Evolutionary conservation across 2,888 invertebrate species (phyloP).

Genomic region (Nomada lathburiana): DNA sequence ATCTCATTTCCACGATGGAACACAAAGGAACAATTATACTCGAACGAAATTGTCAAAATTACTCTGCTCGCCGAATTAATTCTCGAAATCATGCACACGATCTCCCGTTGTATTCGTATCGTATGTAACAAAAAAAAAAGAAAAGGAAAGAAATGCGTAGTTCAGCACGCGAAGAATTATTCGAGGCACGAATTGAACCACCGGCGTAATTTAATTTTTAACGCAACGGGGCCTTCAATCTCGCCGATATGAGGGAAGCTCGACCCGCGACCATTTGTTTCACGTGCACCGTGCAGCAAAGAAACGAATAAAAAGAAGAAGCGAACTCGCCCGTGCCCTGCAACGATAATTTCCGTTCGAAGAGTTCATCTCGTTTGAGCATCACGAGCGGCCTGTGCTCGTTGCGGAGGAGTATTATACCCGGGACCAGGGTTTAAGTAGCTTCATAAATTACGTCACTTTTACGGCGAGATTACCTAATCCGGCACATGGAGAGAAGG

Average conservation of each 20-base stretch:
- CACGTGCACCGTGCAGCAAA: not conserved
- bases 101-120: not conserved
- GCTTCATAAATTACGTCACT: constrained; percentile 71
- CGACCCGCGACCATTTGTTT: constrained; percentile 38
- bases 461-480: constrained; percentile 67
- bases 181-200: not conserved
- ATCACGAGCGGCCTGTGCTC: constrained; percentile 21
- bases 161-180: not conserved
- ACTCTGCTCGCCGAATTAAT: not conserved
- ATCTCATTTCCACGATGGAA: not conserved
- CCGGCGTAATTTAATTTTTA: constrained; percentile 23
- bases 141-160: not conserved
- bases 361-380: constrained; percentile 57
- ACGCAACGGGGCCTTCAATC: not conserved
- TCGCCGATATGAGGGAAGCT: constrained; percentile 34
- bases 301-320: constrained; percentile 9
- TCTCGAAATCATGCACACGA: not conserved
- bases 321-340: constrained; percentile 9
- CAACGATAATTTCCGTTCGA: constrained; percentile 64
- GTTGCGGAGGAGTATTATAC: constrained; percentile 56
- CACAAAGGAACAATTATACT: not conserved
- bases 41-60: not conserved
- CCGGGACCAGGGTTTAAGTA: constrained; percentile 63
- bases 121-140: too few species aligned
- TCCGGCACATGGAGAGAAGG: constrained; percentile 37